A percentile compares a stretch with the other conserved stretches of the same genome.
Conservation (phyloP, 2,113 vertebrate genomes). For the Gavialis gangeticus region DNA sequence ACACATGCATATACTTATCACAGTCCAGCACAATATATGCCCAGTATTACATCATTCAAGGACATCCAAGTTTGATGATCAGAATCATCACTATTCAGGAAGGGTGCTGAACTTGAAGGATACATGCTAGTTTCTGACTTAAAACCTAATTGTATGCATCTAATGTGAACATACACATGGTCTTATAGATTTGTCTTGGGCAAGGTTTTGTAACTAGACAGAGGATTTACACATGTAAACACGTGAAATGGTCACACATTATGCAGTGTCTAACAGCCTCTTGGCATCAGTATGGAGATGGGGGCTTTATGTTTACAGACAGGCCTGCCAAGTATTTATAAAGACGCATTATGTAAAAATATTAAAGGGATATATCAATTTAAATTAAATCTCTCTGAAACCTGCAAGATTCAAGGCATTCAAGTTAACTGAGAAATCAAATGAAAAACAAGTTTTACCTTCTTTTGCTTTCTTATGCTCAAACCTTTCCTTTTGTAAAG, state of each 20-base stretch:
- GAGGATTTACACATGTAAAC: background rate
- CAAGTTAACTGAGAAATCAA: background rate
- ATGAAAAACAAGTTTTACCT: slow-evolving; percentile 82
- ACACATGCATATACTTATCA: background rate
- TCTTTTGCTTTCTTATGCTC: slow-evolving; percentile 99
- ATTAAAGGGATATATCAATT: no score
- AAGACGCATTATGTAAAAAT: background rate
- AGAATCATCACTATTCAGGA: background rate
- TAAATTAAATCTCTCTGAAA: no score
- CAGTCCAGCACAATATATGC: background rate
- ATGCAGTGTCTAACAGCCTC: background rate
- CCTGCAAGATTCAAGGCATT: background rate
- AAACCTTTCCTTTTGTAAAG: slow-evolving; percentile 95
- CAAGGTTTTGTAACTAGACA: background rate
- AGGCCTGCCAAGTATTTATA: background rate
- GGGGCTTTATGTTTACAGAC: no score
- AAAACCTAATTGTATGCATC: background rate
- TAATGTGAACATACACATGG: background rate
- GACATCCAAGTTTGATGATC: background rate
- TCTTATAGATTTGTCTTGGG: background rate
- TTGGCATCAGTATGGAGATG: background rate
- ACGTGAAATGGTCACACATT: background rate
- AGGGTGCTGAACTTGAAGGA: background rate
- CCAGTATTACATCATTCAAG: background rate
- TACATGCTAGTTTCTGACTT: background rate